phyloP scores from a whole-genome alignment of 2,888 invertebrate genomes.

The Lapara coniferarum region DNA sequence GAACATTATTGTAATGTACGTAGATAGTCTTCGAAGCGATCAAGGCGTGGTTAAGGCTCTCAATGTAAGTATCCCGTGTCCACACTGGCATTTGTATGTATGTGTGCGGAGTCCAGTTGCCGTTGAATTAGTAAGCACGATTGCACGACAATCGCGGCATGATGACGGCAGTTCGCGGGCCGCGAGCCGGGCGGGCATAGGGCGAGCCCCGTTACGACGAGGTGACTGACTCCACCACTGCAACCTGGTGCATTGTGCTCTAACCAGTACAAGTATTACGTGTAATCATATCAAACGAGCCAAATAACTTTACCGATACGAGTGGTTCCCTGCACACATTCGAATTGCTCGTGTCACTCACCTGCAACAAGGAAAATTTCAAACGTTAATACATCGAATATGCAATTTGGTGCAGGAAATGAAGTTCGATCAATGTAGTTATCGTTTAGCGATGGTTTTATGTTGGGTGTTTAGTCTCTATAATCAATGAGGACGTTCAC shows the following conservation, averaged over 20 bases:
- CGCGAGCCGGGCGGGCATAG: conserved; percentile 65
- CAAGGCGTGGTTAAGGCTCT: conserved; percentile 42
- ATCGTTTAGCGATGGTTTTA: conserved; percentile 30
- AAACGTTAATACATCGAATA: conserved; percentile 22
- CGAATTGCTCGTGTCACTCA: conserved; percentile 51
- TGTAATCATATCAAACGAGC: conserved; percentile 70
- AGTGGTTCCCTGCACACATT: conserved; percentile 33
- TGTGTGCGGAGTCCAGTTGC: conserved; percentile 64
- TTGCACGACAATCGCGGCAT: conserved; percentile 70
- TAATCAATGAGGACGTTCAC: conserved; percentile 54
- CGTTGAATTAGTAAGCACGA: conserved; percentile 71
- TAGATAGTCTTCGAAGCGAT: conserved; percentile 39
- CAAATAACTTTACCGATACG: conserved; percentile 64
- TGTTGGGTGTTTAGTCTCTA: conserved; percentile 37
- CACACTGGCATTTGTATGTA: conserved; percentile 47
- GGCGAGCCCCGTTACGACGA: conserved; percentile 81
- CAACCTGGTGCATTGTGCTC: conserved; percentile 83
- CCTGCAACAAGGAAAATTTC: conserved; percentile 62
- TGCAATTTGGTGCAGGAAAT: neutral
- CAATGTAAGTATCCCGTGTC: conserved; percentile 46
- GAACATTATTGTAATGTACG: conserved; percentile 36
- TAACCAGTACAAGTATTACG: conserved; percentile 79
- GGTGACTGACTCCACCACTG: conserved; percentile 80
- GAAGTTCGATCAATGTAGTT: neutral
- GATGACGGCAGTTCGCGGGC: conserved; percentile 68